Conservation (phyloP, 1,140 invertebrate genomes). For the Conus betulinus region DNA sequence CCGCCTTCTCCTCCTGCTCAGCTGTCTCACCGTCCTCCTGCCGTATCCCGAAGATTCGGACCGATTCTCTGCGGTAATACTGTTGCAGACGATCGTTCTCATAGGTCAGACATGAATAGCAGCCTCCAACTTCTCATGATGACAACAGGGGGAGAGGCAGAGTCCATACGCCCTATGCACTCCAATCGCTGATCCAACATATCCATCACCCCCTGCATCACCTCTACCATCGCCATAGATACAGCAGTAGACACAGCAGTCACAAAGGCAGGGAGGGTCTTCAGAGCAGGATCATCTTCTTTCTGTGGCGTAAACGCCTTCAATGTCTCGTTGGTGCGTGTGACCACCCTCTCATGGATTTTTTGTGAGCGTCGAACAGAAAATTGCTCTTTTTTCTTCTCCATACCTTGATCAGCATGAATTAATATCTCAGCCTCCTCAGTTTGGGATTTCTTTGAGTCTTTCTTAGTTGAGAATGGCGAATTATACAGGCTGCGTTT, state of each 20-base stretch:
- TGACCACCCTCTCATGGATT: background rate
- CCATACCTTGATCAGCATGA: too few species aligned
- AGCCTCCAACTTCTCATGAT: background rate
- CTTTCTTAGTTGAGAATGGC: too few species aligned
- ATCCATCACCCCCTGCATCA: too few species aligned
- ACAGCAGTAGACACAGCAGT: background rate
- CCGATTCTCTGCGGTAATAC: background rate
- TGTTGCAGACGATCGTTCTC: conserved; percentile 1
- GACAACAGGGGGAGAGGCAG: background rate
- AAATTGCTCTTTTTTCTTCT: background rate
- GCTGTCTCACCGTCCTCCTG: background rate
- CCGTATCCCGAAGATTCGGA: background rate
- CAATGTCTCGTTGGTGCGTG: background rate
- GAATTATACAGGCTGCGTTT: too few species aligned
- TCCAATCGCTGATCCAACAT: conserved; percentile 1
- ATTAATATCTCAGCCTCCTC: too few species aligned
- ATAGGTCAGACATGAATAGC: background rate
- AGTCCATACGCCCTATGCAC: background rate
- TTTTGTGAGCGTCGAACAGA: background rate
- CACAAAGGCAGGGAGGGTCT: background rate
- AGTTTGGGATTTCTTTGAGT: too few species aligned
- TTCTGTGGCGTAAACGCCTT: background rate
- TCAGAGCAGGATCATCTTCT: background rate
- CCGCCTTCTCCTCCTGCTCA: background rate
- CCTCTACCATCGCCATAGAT: background rate